Base-by-base conservation (phyloP, 2,888 invertebrate genomes). In the Watsonalla binaria region DNA sequence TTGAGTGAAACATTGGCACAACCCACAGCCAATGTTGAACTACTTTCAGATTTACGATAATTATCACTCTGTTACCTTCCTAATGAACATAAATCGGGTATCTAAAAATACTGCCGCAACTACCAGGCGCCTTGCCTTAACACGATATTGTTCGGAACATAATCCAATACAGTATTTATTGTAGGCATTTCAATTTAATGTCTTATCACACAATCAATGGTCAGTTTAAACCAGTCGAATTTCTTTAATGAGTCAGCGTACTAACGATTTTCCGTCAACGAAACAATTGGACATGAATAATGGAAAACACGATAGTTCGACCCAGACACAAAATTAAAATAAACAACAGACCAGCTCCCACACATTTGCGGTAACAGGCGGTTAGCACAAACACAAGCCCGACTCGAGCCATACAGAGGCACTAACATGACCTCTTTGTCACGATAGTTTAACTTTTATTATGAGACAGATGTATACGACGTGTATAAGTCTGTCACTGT, bases 211-310 rank as follows among this genome's bases (percentile, higher is more conserved):
- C 56, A 61, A 63, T 60, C 65, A 62, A 61, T 46, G 46, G 57
- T 51, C 55, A 56, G 58, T 49, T 60, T 46, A 53, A 59, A 54
- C 72, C 69, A 70, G 72, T 79, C 69, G 70, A 73, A 78, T 80
- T 81, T 86, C 81, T 87, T 84, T 84, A 88, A 90, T 89, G 90
- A 89, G 81, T 87, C 88, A 89, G 76, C 59, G 66, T 56, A 66
- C 72, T 85, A 87, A 86, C 84, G 84, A 88, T 86, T 88, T 88
- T 86, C 79, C 78, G 79, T 85, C 83, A 84, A 75, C 72, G 63
- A 66, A 78, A 82, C 82, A 82, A 84, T 85, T 70, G 82, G 61
- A 75, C 80, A 84, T 87, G 86, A 88, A 87, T 89, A 85, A 88
- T 89, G 82, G 76, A 86, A 73, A 72, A 65, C 76, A 74, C 75